A percentile compares a stretch with the other conserved stretches of the same genome.
phyloP scores from a whole-genome alignment of 2,797 vertebrate species.

The Aeoliscus strigatus region DNA sequence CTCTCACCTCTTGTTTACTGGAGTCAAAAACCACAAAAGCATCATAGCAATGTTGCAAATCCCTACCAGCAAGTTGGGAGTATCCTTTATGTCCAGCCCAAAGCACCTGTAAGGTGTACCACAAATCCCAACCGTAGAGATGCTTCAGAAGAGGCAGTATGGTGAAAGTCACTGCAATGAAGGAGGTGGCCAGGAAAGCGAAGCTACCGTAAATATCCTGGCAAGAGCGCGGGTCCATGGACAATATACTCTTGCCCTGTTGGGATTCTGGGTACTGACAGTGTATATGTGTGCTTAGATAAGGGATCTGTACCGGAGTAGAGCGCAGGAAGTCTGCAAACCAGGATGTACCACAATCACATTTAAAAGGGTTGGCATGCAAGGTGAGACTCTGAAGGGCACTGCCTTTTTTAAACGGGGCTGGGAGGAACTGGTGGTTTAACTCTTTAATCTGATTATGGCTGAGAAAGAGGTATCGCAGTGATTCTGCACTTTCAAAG shows the following conservation, averaged over 20 bases:
- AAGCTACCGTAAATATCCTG: slow-evolving; percentile 78
- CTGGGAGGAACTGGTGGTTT: slow-evolving; percentile 56
- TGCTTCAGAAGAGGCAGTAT: slow-evolving; percentile 74
- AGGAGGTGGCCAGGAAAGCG: slow-evolving; percentile 63
- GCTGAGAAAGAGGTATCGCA: slow-evolving; percentile 65
- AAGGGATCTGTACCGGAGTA: slow-evolving; percentile 62
- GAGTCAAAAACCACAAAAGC: slow-evolving; percentile 86
- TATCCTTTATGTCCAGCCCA: slow-evolving; percentile 75
- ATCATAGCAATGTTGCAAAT: slow-evolving; percentile 64
- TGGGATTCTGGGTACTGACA: slow-evolving; percentile 78
- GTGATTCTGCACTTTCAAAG: slow-evolving; percentile 50
- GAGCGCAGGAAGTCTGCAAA: slow-evolving; percentile 76
- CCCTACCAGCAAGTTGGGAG: slow-evolving; percentile 53
- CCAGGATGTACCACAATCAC: slow-evolving; percentile 76
- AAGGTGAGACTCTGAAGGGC: slow-evolving; percentile 69
- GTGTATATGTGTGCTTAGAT: slow-evolving; percentile 67
- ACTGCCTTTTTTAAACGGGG: slow-evolving; percentile 46
- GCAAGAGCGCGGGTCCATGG: slow-evolving; percentile 80
- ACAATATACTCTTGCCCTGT: slow-evolving; percentile 61
- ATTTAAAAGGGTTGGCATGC: slow-evolving; percentile 77
- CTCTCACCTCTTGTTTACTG: slow-evolving; percentile 71
- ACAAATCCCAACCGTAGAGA: slow-evolving; percentile 85
- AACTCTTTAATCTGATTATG: slow-evolving; percentile 73
- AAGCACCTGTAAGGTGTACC: slow-evolving; percentile 80
- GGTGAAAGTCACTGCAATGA: slow-evolving; percentile 63